Conservation (phyloP, 2,797 vertebrate species). For the Galaxias olidus region DNA sequence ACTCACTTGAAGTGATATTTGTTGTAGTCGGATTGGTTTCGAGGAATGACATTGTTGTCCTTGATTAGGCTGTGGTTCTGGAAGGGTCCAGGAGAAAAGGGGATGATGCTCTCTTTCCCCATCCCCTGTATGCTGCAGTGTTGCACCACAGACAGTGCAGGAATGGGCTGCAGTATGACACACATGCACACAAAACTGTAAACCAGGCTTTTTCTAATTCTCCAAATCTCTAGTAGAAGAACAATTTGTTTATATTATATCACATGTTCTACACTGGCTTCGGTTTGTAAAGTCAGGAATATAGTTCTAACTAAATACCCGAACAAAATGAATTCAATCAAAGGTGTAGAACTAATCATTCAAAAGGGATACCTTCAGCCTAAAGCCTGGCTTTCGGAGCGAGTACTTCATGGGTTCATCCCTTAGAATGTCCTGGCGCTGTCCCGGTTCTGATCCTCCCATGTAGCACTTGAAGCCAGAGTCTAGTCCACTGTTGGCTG, state of each 20-base stretch:
- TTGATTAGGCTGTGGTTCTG: slow-evolving; percentile 37
- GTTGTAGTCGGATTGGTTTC: slow-evolving; percentile 27
- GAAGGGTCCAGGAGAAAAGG: slow-evolving; percentile 47
- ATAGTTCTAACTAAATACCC: too few relatives aligned
- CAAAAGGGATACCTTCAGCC: slow-evolving; percentile 48
- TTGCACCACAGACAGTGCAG: slow-evolving; percentile 39
- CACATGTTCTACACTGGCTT: too few relatives aligned
- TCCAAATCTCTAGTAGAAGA: neutral
- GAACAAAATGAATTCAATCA: too few relatives aligned
- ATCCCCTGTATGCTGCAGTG: neutral
- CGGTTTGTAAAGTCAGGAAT: too few relatives aligned
- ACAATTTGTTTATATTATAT: neutral
- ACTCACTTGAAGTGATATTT: slow-evolving; percentile 56
- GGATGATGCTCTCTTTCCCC: neutral
- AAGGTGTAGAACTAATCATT: neutral
- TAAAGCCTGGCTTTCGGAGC: slow-evolving; percentile 50
- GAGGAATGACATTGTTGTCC: slow-evolving; percentile 37
- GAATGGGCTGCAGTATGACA: slow-evolving; percentile 52
- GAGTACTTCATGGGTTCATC: slow-evolving; percentile 59
- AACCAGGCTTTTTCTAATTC: neutral
- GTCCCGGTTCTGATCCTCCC: slow-evolving; percentile 42
- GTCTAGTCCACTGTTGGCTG: slow-evolving; percentile 22
- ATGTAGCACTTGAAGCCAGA: slow-evolving; percentile 55
- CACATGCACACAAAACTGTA: neutral
- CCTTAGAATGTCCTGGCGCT: slow-evolving; percentile 55